Base-by-base conservation (phyloP, 2,797 vertebrate genomes). In the Psittacula echo region DNA sequence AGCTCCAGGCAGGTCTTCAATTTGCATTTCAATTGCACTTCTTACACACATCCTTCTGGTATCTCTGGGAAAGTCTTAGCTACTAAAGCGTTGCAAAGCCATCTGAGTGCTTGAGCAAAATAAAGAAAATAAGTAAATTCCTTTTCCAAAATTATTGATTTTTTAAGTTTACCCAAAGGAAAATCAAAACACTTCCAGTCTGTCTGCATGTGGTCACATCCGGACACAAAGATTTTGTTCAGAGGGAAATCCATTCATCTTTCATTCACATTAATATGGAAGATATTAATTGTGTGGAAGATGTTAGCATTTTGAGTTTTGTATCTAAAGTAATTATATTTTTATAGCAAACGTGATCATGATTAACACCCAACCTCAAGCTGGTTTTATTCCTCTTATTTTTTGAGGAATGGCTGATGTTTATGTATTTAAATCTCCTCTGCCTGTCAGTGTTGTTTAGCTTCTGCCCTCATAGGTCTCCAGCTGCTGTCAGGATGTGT, bases 11-110 rank as follows among this genome's bases (percentile, higher is more conserved):
- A 94, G 78, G 68, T 89, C 81, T 87, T 77, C 78, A 45, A 37
- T 95, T 90, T 92, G 73, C 86, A 92, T 94, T 93, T 93, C 86
- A 87, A 45, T 91, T 91, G 45, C n/a, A 45, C 10, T 68, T 90
- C 51, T 87, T 92, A 68, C 78, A 74, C 45, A 20, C 30, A 87
- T 94, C 26, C 61, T 82, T 93, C 84, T 86, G n/a, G 13, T 93
- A 39, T 87, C 73, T 82, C 45, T 53, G 84, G 67, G 74, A 85
- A 74, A 82, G 67, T 24, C 80, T 76, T 62, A 74, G 62, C 68
- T 85, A 66, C 65, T 87, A 80, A 86, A 74, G 30, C 34, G 19
- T 50, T 90, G 61, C 48, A 85, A 94, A 90, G 54, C 53, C 44
- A 20, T 50, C 53, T 2, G 3, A 92, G 7, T 58, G 44, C 86